Evolutionary conservation across 2,888 invertebrate genomes (phyloP), one percentile per base, ranked within the genome.

Genomic region (Helobdella robusta): DNA sequence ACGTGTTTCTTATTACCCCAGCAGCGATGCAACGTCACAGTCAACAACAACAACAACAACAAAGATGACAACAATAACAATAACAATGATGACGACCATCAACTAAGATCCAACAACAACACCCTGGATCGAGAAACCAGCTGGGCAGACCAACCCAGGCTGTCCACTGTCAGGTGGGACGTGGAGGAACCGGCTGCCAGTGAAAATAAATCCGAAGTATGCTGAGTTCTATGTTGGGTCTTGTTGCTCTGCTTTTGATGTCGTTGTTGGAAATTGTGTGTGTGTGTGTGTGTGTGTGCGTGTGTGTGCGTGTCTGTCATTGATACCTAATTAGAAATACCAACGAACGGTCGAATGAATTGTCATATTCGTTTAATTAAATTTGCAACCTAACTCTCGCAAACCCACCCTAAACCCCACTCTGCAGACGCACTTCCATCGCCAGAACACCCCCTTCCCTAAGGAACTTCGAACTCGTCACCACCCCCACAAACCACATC

Each of bases 401-500:
- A n/a, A n/a, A n/a, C n/a, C n/a, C n/a, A n/a, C n/a, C n/a, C n/a
- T n/a, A n/a, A 50, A 50, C 32, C 11, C 1, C 32, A 32, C 20
- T 59, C 6, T 64, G 5, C 23, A 58, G 64, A 56, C 58, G 28
- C 30, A 28, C 50, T 64, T 30, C 56, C 58, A 58, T 56, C 86
- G 98, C 62, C 95, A 97, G 82, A 95, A 97, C 80, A 98, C 98
- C 63, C 98, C 98, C 68, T 97, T 98, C 83, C 98, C 98, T 46
- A 80, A 81, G 79, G 95, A 95, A 76, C 83, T 95, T 72, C 92
- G 92, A 82, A 89, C 90, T 61, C 70, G 94, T 81, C 94, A 94
- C 68, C 89, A 91, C 75, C 93, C n/a, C n/a, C n/a, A n/a, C n/a
- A n/a, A n/a, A n/a, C n/a, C n/a, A n/a, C n/a, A n/a, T n/a, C n/a